Conservation (phyloP, 2,797 vertebrate species). For the Centroberyx gerrardi region DNA sequence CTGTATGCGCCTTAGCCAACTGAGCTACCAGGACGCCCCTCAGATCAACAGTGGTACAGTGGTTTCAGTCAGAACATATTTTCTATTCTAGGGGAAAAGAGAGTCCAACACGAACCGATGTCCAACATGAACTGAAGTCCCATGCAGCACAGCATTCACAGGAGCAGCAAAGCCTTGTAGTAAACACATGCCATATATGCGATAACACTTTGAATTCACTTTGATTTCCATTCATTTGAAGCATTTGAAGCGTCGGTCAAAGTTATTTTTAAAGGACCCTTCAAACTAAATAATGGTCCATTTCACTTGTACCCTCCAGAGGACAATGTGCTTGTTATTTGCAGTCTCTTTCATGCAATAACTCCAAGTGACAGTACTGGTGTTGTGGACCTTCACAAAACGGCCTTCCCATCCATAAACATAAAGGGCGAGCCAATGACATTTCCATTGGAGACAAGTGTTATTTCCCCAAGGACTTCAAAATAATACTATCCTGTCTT, state of each 20-base stretch:
- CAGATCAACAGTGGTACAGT: background rate
- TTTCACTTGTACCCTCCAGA: constrained; percentile 26
- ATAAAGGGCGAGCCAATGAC: constrained; percentile 72
- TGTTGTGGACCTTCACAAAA: constrained; percentile 61
- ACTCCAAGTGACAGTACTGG: constrained; percentile 55
- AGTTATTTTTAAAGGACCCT: constrained; percentile 26
- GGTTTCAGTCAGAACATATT: background rate
- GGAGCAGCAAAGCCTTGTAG: background rate
- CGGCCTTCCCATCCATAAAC: constrained; percentile 70
- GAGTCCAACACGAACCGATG: background rate
- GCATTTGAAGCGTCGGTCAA: constrained; percentile 11
- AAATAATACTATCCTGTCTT: constrained; percentile 65
- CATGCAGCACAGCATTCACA: constrained; percentile 3
- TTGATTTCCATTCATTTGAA: constrained; percentile 20
- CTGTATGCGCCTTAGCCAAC: too few relatives aligned
- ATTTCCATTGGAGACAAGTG: constrained; percentile 62
- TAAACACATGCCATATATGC: background rate
- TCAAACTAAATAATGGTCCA: constrained; percentile 34
- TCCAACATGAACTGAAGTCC: background rate
- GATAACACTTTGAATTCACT: background rate
- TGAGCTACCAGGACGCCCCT: too few relatives aligned
- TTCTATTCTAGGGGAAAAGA: background rate
- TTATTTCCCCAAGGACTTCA: constrained; percentile 78
- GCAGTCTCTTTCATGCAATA: constrained; percentile 55
- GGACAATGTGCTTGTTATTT: constrained; percentile 55